Conservation (phyloP, 2,113 vertebrate species). For the Chaenogobius annularis region DNA sequence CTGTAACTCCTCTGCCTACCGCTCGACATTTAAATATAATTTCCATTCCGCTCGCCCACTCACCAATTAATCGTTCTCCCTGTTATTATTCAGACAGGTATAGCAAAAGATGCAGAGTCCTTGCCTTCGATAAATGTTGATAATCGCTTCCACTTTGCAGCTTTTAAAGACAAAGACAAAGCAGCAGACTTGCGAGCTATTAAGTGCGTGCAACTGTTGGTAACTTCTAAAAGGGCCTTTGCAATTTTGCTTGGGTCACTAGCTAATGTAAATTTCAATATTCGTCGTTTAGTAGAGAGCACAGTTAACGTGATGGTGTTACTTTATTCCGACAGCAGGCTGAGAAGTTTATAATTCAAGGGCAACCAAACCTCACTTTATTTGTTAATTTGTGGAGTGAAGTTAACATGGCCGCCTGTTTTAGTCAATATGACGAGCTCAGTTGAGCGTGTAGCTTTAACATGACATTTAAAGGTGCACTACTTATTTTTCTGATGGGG, state of each 20-base stretch:
- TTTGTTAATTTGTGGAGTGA: background rate
- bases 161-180: constrained; percentile 41
- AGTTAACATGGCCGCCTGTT: too few relatives aligned
- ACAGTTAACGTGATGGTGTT: background rate
- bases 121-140: constrained; percentile 46
- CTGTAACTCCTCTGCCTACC: constrained; percentile 49
- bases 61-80: constrained; percentile 54
- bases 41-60: constrained; percentile 56
- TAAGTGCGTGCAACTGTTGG: constrained; percentile 29
- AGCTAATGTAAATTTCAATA: constrained; percentile 30
- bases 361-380: background rate
- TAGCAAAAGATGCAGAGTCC: constrained; percentile 16
- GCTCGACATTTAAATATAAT: constrained; percentile 53
- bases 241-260: constrained; percentile 30
- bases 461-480: too few relatives aligned
- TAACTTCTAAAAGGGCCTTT: constrained; percentile 13
- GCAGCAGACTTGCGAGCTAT: constrained; percentile 6
- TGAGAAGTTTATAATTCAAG: background rate
- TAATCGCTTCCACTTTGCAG: constrained; percentile 32
- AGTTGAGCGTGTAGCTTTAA: too few relatives aligned
- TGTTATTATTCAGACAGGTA: constrained; percentile 53
- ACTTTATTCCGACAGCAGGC: background rate
- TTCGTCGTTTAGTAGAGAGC: background rate
- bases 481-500: too few relatives aligned
- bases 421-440: too few relatives aligned